Conservation (phyloP, 2,113 vertebrate genomes). For the Anhinga rufa region DNA sequence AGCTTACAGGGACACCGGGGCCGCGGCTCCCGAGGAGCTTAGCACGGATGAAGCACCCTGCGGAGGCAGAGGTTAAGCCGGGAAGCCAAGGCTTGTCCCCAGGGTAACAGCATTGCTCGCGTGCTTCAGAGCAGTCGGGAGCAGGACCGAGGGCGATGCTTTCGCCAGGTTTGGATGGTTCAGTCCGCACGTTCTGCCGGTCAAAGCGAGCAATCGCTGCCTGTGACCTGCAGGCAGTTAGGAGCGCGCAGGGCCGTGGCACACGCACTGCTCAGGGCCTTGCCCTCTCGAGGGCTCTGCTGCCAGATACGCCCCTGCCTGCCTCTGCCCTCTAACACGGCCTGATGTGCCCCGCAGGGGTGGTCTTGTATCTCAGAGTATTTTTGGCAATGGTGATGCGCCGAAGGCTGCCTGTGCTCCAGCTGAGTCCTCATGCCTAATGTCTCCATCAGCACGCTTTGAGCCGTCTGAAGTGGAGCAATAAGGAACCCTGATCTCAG, state of each 20-base stretch:
- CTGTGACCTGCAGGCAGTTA: not conserved
- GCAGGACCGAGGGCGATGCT: rapidly evolving
- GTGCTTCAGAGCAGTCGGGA: rapidly evolving
- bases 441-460: rapidly evolving
- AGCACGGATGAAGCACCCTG: not conserved
- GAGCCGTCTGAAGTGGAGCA: not conserved
- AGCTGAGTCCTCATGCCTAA: not conserved
- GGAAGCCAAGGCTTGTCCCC: not conserved
- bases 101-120: not conserved
- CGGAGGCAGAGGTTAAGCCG: not conserved
- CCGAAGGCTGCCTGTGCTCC: not conserved
- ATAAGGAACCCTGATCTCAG: not conserved
- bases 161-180: not conserved
- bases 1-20: not conserved
- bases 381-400: not conserved
- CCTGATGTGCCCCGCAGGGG: not conserved
- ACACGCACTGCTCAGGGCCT: not conserved
- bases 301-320: rapidly evolving
- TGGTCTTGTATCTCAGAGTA: not conserved
- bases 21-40: not conserved
- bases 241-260: rapidly evolving
- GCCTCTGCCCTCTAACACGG: not conserved
- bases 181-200: rapidly evolving
- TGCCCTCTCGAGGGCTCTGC: not conserved
- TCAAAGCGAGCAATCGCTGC: rapidly evolving